Percentiles rank a stretch among this genome's conserved stretches.
These are phyloP conservation scores for Lepidotrigona ventralis DNA, from an alignment of 1,140 invertebrate genomes.

Conservation along the genomic window DNA sequence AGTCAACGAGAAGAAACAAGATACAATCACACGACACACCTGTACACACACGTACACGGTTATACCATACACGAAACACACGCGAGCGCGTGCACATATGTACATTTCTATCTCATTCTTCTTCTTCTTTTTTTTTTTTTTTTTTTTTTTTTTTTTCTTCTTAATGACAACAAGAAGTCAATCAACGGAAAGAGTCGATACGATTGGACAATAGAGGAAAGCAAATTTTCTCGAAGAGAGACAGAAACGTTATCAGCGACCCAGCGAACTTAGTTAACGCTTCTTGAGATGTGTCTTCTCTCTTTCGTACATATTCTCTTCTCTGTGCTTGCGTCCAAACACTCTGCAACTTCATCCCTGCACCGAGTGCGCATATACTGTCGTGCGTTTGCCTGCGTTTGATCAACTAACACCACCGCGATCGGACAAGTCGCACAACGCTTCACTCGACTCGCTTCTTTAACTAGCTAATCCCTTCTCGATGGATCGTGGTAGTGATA, in stretches of 20 bases:
- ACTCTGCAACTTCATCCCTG: constrained; percentile 12
- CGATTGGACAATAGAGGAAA: not conserved
- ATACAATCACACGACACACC: constrained; percentile 28
- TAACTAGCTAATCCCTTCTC: constrained; percentile 5
- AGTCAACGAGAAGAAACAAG: constrained; percentile 81
- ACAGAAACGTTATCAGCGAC: constrained; percentile 33
- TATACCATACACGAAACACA: not conserved
- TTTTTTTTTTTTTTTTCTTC: not conserved
- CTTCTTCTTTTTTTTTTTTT: no score
- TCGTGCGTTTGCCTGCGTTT: constrained; percentile 8
- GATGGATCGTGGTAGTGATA: not conserved
- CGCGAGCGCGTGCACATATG: not conserved
- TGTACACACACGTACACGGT: not conserved
- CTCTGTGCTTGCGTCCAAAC: constrained; percentile 10
- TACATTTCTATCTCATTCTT: not conserved
- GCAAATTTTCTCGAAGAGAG: not conserved
- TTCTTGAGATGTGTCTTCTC: constrained; percentile 18
- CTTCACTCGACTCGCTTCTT: constrained; percentile 12
- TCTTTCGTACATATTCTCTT: constrained; percentile 24
- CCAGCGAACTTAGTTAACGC: constrained; percentile 12
- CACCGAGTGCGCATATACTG: not conserved
- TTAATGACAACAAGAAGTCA: not conserved
- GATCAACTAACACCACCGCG: not conserved
- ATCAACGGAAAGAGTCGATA: constrained; percentile 20
- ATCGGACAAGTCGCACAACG: not conserved